Conservation (phyloP, 2,113 vertebrate species). For the Strix uralensis region DNA sequence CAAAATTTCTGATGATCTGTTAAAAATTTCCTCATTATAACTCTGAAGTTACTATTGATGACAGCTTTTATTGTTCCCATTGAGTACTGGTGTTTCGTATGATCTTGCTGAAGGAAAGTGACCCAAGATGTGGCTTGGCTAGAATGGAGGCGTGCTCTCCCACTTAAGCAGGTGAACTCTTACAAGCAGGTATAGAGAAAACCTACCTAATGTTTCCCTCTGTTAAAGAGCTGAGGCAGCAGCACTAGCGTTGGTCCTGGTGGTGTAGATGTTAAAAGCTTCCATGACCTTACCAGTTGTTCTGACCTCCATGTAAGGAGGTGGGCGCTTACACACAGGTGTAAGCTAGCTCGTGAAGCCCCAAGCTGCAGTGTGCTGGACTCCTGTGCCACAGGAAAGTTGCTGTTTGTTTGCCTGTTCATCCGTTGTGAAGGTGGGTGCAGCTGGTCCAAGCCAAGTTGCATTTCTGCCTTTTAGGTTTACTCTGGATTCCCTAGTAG, state of each 20-base stretch:
- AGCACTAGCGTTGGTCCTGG: fast-evolving
- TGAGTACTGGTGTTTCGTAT: neutral
- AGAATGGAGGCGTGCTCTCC: fast-evolving
- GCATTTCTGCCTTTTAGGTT: neutral
- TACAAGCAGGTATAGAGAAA: neutral
- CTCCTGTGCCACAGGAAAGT: neutral
- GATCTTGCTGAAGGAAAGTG: neutral
- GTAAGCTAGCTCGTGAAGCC: fast-evolving
- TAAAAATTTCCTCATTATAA: neutral
- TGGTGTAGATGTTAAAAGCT: neutral
- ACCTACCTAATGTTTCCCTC: neutral
- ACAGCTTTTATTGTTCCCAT: neutral
- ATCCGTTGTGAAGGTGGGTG: neutral
- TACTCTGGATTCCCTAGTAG: neutral
- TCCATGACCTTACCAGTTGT: neutral
- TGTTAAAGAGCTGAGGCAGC: neutral
- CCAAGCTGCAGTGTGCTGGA: fast-evolving
- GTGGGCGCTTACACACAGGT: too few species aligned
- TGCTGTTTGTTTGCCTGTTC: neutral
- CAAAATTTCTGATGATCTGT: neutral
- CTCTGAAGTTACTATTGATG: neutral
- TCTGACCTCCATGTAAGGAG: neutral
- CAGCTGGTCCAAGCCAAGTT: neutral
- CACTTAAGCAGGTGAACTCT: neutral
- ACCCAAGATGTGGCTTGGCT: fast-evolving